Evolutionary conservation across 30 jellyfish, hydroid and myxozoan species (phyloP), one percentile per base, ranked within the genome.

Genomic region (Hydra vulgaris): DNA sequence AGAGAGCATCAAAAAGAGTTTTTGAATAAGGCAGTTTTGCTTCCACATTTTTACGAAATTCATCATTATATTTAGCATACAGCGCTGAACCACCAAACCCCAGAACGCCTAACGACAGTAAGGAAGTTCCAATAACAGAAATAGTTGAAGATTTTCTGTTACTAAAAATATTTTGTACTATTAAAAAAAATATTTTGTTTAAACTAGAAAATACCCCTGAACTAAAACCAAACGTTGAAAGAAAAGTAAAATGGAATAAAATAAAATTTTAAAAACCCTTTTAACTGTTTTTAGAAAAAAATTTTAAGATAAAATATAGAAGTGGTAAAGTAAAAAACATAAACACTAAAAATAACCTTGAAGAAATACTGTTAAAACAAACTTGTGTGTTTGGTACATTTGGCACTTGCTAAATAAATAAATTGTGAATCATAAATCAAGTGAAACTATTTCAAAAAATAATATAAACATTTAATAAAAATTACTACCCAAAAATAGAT

Each of bases 11-110:
- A 78, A 78, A 61, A 54, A 78, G 53, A 27, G 79, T 18, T 61
- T 78, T 78, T 0, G 85, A 21, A 66, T 27, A 78, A n/a, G 85
- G 85, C 3, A 61, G 7, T 17, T 40, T 18, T 20, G 19, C 18
- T 56, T 78, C 85, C 23, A 78, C 25, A 53, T 27, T 78, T 54
- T 27, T 54, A 16, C 85, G 79, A 40, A 66, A 55, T 15, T 78
- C 82, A 66, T 54, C 80, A 23, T 78, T 56, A 52, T 78, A 61
- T 18, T 40, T 56, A 18, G 81, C 85, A 78, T 78, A 78, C 15
- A 40, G 54, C 1, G 77, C 85, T 15, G 85, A 23, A 1, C 66
- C 85, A 40, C 61, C 61, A 40, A 40, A 3, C 12, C 61, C 61
- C 12, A 40, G 61, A 52, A 23, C 79, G 0, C 79, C 85, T 1